Percentiles rank a stretch among this genome's conserved stretches.
These are phyloP conservation scores for Mamestra brassicae DNA, from an alignment of 2,888 invertebrate genomes.

Conservation along the genomic window DNA sequence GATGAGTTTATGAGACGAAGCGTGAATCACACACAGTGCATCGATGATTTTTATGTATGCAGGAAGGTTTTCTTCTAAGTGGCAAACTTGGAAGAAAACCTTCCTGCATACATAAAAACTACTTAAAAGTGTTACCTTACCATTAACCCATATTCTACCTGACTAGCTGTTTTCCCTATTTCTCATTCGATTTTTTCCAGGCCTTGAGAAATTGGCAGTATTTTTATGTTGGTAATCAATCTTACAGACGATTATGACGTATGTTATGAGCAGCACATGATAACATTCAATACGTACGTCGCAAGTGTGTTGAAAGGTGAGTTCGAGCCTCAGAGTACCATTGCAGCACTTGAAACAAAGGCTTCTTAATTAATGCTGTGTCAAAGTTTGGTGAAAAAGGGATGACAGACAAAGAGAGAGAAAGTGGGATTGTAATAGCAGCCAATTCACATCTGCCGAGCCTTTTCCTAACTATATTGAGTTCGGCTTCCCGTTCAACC, in stretches of 20 bases:
- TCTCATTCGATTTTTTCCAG: no score
- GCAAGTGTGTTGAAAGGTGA: neutral
- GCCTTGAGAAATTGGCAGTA: neutral
- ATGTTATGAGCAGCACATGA: neutral
- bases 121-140: neutral
- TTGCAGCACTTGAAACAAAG: neutral
- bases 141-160: no score
- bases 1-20: slow-evolving; percentile 9
- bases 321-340: neutral
- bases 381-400: neutral
- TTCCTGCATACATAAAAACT: no score
- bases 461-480: no score
- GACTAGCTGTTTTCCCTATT: no score
- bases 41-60: neutral
- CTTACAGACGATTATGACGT: neutral
- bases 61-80: neutral
- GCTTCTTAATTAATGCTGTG: neutral
- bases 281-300: no score
- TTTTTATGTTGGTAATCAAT: no score
- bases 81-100: no score
- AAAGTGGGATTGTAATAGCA: neutral
- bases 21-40: neutral
- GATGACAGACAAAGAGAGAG: no score
- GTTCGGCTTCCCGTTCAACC: no score
- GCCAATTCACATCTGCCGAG: neutral